Conservation (phyloP, 2,113 vertebrate species). For the Pachypanchax playfairii region DNA sequence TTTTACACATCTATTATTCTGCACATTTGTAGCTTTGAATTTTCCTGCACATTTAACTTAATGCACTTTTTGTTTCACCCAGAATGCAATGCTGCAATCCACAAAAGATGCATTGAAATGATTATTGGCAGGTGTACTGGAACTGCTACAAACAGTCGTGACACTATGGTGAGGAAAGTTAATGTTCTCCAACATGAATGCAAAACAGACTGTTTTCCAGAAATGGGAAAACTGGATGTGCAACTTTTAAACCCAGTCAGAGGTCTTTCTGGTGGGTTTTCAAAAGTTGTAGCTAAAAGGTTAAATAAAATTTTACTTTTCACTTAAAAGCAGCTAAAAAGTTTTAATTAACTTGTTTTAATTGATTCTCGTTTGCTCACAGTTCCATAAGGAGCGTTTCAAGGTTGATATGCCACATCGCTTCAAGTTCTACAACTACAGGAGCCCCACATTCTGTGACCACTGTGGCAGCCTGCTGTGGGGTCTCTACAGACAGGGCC, state of each 20-base stretch:
- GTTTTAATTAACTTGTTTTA: not conserved
- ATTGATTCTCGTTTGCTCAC: constrained; percentile 32
- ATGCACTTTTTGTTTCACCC: constrained; percentile 47
- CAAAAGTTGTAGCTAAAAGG: no score
- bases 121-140: constrained; percentile 95
- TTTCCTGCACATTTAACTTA: not conserved
- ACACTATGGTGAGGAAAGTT: constrained; percentile 87
- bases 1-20: not conserved
- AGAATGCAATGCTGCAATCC: constrained; percentile 99
- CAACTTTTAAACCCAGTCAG: no score
- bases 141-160: constrained; percentile 93
- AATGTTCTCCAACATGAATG: not conserved
- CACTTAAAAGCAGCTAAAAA: not conserved
- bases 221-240: no score
- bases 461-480: constrained; percentile 98
- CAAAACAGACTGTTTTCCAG: not conserved
- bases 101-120: constrained; percentile 97
- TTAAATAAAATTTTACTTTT: not conserved
- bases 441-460: constrained; percentile 98
- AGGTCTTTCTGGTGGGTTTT: no score
- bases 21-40: not conserved
- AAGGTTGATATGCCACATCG: constrained; percentile 98
- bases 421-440: constrained; percentile 94
- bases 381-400: constrained; percentile 99
- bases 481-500: constrained; percentile 93